phyloP scores from a whole-genome alignment of 2,797 vertebrate species.

The Sebastes miniatus region DNA sequence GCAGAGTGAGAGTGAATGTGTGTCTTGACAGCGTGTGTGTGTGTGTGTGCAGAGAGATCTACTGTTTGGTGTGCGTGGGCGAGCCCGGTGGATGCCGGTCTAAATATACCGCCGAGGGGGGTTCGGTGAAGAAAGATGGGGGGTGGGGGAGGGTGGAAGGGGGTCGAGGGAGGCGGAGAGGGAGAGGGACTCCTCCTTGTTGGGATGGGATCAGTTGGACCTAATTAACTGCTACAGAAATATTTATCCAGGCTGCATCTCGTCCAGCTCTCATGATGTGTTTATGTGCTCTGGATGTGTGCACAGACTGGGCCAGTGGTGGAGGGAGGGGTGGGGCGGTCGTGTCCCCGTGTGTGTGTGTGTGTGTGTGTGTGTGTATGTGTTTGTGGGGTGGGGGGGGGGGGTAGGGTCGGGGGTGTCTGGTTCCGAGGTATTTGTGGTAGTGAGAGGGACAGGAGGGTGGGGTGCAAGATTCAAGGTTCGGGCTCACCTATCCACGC shows the following conservation, averaged over 20 bases:
- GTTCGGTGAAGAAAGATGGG: background rate
- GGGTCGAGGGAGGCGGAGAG: background rate
- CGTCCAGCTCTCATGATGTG: slow-evolving; percentile 73
- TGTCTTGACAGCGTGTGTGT: slow-evolving; percentile 49
- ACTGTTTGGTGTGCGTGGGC: slow-evolving; percentile 38
- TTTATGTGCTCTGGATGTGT: slow-evolving; percentile 77
- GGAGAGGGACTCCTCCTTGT: slow-evolving; percentile 62
- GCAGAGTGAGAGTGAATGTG: slow-evolving; percentile 43
- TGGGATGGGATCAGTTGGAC: slow-evolving; percentile 74
- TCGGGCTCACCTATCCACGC: slow-evolving; percentile 32
- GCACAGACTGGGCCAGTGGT: slow-evolving; percentile 25
- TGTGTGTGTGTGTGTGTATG: background rate
- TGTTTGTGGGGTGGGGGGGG: background rate
- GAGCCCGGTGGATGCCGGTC: slow-evolving; percentile 49
- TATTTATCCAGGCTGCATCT: slow-evolving; percentile 81
- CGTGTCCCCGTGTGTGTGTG: background rate
- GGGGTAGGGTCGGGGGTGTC: slow-evolving; percentile 21
- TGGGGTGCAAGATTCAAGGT: slow-evolving; percentile 4
- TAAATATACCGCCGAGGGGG: slow-evolving; percentile 66
- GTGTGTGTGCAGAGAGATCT: slow-evolving; percentile 22
- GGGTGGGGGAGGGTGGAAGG: background rate
- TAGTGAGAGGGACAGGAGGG: slow-evolving; percentile 13
- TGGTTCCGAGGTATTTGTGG: slow-evolving; percentile 65
- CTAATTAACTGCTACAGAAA: slow-evolving; percentile 86
- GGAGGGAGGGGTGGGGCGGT: background rate